Percentiles rank a stretch among this genome's conserved stretches.
Conservation (phyloP, 2,113 vertebrate genomes). For the Heterocephalus glaber region DNA sequence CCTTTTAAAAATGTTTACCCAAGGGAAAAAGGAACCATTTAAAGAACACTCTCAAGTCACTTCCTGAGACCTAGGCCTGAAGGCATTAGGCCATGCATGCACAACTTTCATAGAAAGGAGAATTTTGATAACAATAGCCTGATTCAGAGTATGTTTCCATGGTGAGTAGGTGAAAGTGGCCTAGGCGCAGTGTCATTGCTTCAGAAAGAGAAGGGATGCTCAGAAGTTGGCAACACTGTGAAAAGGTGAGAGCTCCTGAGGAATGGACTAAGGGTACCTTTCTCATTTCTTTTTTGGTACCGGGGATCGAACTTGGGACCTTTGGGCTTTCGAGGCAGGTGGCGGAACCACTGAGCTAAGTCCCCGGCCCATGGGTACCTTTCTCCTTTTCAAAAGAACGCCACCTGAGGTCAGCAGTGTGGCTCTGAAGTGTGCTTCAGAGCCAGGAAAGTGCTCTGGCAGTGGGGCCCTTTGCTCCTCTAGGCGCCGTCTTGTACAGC, state of each 20-base stretch:
- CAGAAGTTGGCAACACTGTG: not conserved
- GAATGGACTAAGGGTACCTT: not conserved
- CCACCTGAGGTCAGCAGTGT: not conserved
- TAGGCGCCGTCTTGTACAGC: not conserved
- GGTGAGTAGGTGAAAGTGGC: not conserved
- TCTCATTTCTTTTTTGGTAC: too few relatives aligned
- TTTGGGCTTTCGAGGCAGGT: too few relatives aligned
- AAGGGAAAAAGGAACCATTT: not conserved
- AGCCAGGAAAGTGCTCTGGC: not conserved
- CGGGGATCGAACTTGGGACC: too few relatives aligned
- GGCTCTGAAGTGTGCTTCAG: not conserved
- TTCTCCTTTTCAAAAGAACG: not conserved
- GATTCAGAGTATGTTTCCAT: not conserved
- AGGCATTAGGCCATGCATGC: not conserved
- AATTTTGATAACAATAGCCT: constrained; percentile 10
- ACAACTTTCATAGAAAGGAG: constrained; percentile 30
- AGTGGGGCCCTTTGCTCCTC: not conserved
- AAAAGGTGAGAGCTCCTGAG: not conserved
- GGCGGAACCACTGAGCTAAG: too few relatives aligned
- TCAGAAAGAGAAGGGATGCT: not conserved
- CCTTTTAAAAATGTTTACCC: constrained; percentile 42
- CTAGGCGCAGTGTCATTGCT: not conserved
- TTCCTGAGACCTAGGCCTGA: not conserved
- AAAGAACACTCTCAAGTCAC: not conserved
- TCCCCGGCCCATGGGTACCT: too few relatives aligned